A percentile compares a stretch with the other conserved stretches of the same genome.
Conservation (phyloP, 2,113 vertebrate species). For the Pipra filicauda region DNA sequence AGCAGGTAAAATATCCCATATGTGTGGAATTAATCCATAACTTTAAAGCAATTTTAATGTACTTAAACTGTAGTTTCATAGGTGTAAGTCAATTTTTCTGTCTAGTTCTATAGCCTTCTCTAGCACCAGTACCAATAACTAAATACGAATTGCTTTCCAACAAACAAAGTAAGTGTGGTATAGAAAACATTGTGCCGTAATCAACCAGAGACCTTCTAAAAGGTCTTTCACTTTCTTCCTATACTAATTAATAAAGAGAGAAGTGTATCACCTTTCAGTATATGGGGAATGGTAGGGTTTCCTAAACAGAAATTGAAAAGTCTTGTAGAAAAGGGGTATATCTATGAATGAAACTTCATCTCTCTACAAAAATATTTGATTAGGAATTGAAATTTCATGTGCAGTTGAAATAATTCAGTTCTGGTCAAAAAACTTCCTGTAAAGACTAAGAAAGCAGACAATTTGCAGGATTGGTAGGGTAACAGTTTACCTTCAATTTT, state of each 20-base stretch:
- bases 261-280: neutral
- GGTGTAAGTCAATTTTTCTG: neutral
- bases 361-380: neutral
- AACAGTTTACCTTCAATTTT: neutral
- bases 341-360: neutral
- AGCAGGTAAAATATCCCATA: neutral
- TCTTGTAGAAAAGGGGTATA: neutral
- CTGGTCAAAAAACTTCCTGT: neutral
- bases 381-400: neutral
- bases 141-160: neutral
- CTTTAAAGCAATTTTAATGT: neutral
- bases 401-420: neutral
- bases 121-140: neutral
- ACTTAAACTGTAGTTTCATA: neutral
- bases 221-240: neutral
- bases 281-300: neutral
- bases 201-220: neutral
- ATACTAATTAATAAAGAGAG: neutral
- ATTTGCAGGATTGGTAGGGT: neutral
- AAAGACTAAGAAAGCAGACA: neutral
- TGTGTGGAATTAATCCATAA: neutral
- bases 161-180: neutral
- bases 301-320: neutral
- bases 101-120: neutral
- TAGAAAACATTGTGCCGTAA: neutral